Percentiles rank a stretch among this genome's conserved stretches.
Conservation (phyloP, 2,113 vertebrate genomes). For the Perca fluviatilis region DNA sequence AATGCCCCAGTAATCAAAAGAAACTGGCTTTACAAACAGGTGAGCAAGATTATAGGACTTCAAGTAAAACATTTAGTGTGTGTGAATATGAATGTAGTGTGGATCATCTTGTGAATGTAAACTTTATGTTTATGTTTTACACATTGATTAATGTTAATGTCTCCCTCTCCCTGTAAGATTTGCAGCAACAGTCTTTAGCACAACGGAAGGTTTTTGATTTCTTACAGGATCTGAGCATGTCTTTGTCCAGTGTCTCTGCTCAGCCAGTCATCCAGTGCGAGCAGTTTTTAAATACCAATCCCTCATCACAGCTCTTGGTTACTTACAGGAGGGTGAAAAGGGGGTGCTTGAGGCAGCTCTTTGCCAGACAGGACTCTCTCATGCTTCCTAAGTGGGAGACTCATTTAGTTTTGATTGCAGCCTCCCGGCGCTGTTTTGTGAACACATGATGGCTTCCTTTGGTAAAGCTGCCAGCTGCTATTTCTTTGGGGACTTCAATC, state of each 20-base stretch:
- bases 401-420: conserved; percentile 75
- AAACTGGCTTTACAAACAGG: conserved; percentile 99
- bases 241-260: conserved; percentile 61
- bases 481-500: conserved; percentile 73
- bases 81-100: background rate
- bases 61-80: background rate
- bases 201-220: conserved; percentile 41
- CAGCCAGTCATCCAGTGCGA: conserved; percentile 28
- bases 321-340: conserved; percentile 43
- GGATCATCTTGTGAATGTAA: background rate
- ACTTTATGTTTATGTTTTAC: background rate
- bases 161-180: background rate
- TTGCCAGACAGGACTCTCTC: conserved; percentile 44
- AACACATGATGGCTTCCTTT: conserved; percentile 67
- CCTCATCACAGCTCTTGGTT: conserved; percentile 54
- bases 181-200: conserved; percentile 9
- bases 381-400: conserved; percentile 58
- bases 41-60: conserved; percentile 61
- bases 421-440: conserved; percentile 56
- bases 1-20: conserved; percentile 93
- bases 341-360: conserved; percentile 54
- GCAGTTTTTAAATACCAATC: conserved; percentile 59
- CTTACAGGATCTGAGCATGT: conserved; percentile 23
- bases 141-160: background rate
- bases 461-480: conserved; percentile 73